Percentiles rank a stretch among this genome's conserved stretches.
Conservation (phyloP, 2,888 invertebrate species). For the Drosophila koepferae region DNA sequence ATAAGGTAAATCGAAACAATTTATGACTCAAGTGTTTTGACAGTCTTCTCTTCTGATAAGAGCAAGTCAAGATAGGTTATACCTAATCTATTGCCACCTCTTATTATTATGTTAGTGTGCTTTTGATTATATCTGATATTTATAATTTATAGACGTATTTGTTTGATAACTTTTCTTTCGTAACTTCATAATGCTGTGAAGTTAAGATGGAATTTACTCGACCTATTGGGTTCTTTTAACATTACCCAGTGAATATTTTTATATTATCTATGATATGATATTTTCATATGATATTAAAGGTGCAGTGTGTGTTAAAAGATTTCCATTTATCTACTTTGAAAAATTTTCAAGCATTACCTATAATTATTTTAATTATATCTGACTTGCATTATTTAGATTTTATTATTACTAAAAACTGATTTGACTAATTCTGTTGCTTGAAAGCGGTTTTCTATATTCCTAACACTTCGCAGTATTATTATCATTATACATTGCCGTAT, state of each 20-base stretch:
- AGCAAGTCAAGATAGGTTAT: conserved; percentile 6
- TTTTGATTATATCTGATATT: conserved; percentile 2
- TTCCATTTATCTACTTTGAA: neutral
- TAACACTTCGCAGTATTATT: neutral
- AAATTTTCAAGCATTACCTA: neutral
- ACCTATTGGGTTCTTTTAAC: neutral
- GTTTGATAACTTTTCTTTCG: neutral
- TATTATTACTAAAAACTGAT: neutral
- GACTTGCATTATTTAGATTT: neutral
- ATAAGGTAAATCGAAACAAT: conserved; percentile 8
- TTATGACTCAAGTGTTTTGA: neutral
- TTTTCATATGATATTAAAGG: too few species aligned
- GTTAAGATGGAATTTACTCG: neutral
- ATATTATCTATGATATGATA: too few species aligned
- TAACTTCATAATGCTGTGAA: neutral
- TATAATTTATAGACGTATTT: neutral
- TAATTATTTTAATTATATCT: neutral
- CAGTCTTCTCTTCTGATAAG: neutral
- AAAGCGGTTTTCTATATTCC: neutral
- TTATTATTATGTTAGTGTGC: neutral
- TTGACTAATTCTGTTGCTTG: neutral
- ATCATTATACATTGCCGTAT: too few species aligned
- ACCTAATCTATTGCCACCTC: conserved; percentile 2
- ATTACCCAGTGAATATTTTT: neutral
- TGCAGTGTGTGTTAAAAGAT: too few species aligned